Evolutionary conservation across 2,113 vertebrate genomes (phyloP).

Genomic region (Anolis sagrei): DNA sequence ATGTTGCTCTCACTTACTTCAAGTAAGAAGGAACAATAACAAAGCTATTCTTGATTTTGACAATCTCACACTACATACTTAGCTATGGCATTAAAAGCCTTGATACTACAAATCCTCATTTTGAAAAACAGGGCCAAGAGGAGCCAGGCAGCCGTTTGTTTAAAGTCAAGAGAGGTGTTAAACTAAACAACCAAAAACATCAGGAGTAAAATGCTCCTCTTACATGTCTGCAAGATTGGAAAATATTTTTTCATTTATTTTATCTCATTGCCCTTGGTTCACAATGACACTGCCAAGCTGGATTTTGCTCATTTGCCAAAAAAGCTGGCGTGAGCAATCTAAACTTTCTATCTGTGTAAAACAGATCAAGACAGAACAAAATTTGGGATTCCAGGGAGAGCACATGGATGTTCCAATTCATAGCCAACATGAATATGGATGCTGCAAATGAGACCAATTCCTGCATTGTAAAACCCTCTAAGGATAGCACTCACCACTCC

Average conservation of each 20-base stretch:
- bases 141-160: background rate
- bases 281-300: conserved; percentile 24
- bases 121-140: background rate
- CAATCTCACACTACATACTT: background rate
- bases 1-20: background rate
- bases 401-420: background rate
- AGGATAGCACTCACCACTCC: background rate
- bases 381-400: conserved; percentile 10
- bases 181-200: background rate
- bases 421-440: conserved; percentile 10
- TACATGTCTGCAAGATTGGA: background rate
- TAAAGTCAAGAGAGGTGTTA: background rate
- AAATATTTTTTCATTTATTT: conserved; percentile 10
- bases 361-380: background rate
- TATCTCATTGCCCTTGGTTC: background rate
- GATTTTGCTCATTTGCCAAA: conserved; percentile 26
- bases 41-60: no score
- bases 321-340: background rate
- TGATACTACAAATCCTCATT: background rate
- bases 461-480: conserved; percentile 18
- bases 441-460: background rate
- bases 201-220: background rate
- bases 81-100: background rate
- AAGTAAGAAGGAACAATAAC: background rate
- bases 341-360: conserved; percentile 4